A percentile compares a stretch with the other conserved stretches of the same genome.
These are phyloP conservation scores for Puntigrus tetrazona DNA, from an alignment of 2,113 vertebrate species.

Conservation along the genomic window DNA sequence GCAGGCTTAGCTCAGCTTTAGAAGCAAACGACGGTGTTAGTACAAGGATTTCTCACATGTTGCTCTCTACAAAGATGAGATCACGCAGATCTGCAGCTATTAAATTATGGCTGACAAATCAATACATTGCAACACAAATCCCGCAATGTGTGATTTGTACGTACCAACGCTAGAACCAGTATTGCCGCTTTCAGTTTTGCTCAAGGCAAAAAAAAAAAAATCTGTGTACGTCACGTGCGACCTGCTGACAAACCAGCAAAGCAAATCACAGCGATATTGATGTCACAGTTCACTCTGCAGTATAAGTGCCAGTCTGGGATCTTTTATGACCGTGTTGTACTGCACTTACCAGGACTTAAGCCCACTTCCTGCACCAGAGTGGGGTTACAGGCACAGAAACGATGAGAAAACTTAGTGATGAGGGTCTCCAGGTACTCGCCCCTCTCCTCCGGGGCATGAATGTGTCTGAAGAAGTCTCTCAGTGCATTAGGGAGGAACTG, in stretches of 20 bases:
- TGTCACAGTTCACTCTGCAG: not conserved
- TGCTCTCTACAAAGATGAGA: not conserved
- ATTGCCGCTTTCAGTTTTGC: not conserved
- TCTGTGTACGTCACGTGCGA: not conserved
- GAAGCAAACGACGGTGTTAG: slow-evolving; percentile 45
- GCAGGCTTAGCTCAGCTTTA: slow-evolving; percentile 48
- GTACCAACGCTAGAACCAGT: not conserved
- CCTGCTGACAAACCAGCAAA: not conserved
- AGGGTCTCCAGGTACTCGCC: slow-evolving; percentile 99
- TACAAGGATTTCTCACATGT: slow-evolving; percentile 44
- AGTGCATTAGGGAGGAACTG: slow-evolving; percentile 98
- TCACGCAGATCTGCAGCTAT: not conserved
- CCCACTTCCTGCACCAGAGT: slow-evolving; percentile 89
- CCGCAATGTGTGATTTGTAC: slow-evolving; percentile 13
- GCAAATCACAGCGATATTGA: not conserved
- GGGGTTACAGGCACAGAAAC: slow-evolving; percentile 96
- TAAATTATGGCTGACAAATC: slow-evolving; percentile 1
- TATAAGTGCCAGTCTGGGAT: not conserved
- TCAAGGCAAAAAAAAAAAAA: not conserved
- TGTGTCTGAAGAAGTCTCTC: slow-evolving; percentile 96
- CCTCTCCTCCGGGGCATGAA: slow-evolving; percentile 96
- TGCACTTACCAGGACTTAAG: slow-evolving; percentile 91
- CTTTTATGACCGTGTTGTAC: not conserved
- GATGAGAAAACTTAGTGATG: slow-evolving; percentile 98
- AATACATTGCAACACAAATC: slow-evolving; percentile 1